Conservation (phyloP, 1,140 invertebrate genomes). For the Pseudomyrmex cubaensis region DNA sequence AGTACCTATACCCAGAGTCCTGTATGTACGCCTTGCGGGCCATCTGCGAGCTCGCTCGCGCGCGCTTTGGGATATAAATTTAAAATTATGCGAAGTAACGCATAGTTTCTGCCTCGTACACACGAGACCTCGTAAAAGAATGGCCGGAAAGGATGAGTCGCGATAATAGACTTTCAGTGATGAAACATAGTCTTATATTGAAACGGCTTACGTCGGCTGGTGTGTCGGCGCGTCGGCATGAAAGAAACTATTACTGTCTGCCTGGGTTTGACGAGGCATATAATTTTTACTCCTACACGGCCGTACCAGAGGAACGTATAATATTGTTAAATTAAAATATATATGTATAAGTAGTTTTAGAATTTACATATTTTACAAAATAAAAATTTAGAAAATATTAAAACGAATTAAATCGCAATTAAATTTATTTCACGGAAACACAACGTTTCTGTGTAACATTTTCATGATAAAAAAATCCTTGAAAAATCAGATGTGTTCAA, state of each 20-base stretch:
- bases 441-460: no score
- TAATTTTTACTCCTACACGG: constrained; percentile 59
- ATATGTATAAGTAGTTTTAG: no score
- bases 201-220: constrained; percentile 75
- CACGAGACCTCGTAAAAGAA: constrained; percentile 75
- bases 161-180: constrained; percentile 82
- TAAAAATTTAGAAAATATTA: no score
- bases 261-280: constrained; percentile 72
- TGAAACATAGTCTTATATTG: constrained; percentile 78
- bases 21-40: no score
- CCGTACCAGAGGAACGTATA: not conserved
- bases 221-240: constrained; percentile 29
- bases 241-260: constrained; percentile 78
- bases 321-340: no score
- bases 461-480: no score
- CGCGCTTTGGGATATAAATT: constrained; percentile 74
- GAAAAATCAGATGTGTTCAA: no score
- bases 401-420: no score
- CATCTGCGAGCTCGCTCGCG: not conserved
- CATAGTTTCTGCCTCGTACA: constrained; percentile 75
- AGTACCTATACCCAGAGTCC: not conserved
- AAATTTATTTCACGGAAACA: no score
- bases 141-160: constrained; percentile 52
- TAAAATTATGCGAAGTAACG: constrained; percentile 80
- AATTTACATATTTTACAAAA: no score